These are phyloP conservation scores for Aptenodytes forsteri DNA, from an alignment of 2,113 vertebrate species.

Conservation along the genomic window DNA sequence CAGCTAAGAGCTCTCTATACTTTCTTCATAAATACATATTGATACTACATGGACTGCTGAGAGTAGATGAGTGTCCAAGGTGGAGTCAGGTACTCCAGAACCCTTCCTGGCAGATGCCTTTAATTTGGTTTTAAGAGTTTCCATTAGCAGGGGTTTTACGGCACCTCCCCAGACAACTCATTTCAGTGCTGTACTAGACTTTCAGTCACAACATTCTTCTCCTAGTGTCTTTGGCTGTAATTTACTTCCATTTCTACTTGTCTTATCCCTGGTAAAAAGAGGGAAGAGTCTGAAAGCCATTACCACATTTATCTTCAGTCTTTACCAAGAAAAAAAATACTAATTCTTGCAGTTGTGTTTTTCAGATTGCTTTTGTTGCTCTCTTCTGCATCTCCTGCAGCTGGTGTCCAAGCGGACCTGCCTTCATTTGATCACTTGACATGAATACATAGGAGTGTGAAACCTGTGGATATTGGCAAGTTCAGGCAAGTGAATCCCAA, in stretches of 20 bases:
- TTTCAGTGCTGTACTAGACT: background rate
- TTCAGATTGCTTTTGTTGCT: background rate
- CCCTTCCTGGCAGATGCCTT: background rate
- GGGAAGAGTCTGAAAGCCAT: background rate
- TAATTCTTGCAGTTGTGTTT: background rate
- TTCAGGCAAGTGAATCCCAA: background rate
- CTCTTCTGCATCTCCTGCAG: background rate
- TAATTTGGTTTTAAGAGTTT: background rate
- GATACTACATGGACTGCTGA: background rate
- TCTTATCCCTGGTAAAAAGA: background rate
- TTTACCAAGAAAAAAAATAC: background rate
- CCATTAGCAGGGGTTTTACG: fast-evolving
- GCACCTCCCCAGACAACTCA: background rate
- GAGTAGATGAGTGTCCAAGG: background rate
- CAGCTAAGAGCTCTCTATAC: background rate
- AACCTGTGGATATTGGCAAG: background rate
- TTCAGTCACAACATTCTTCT: background rate
- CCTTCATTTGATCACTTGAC: background rate
- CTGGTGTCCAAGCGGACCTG: fast-evolving
- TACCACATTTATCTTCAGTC: background rate
- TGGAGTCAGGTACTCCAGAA: background rate
- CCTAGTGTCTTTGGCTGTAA: background rate
- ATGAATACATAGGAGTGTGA: background rate
- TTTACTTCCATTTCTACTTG: background rate
- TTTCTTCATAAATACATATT: background rate